Base-by-base conservation (phyloP, 2,113 vertebrate genomes). In the Pontoporia blainvillei region DNA sequence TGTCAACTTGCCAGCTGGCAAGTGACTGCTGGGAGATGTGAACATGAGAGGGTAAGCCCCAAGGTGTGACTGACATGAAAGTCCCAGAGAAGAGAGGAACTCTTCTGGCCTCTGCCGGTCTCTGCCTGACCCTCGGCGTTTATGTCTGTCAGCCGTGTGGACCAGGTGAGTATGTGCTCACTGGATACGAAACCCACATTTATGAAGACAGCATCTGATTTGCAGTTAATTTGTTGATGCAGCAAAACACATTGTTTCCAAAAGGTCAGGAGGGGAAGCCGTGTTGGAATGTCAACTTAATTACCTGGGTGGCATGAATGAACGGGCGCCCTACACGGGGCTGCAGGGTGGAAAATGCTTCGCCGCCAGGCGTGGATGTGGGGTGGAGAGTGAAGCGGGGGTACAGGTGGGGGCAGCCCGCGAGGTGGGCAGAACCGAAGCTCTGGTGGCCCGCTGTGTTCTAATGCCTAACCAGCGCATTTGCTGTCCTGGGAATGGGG, bases 191-290 rank as follows among this genome's bases (percentile, higher is more conserved):
- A 98, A 69, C 86, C 54, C 39, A 41, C 84, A 97, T 97, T 98
- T 97, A 97, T 90, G 86, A 97, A 91, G 96, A 97, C 92, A 98
- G 96, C 90, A 97, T 97, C 96, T 94, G 98, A 98, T 98, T 97
- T 98, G 98, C 98, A 99, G 98, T 96, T 98, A 98, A 99, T 99
- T 99, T 99, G 98, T 99, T 98, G 98, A 99, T 98, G 98, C 98
- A 98, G 98, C 98, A 99, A 98, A 99, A 99, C 93, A 98, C 94
- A 57, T 97, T 97, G 97, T 98, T 99, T 98, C 97, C 90, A 64
- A 98, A 99, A 99, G 99, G 99, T 99, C 98, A 98, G 97, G 54
- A 98, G 98, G 98, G 98, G 98, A 98, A 98, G 97, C 59, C 29
- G 59, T 94, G 94, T 79, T 98, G 97, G 98, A 99, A 98, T 95